Conservation (phyloP, 1,140 invertebrate species). For the Conus ventricosus region DNA sequence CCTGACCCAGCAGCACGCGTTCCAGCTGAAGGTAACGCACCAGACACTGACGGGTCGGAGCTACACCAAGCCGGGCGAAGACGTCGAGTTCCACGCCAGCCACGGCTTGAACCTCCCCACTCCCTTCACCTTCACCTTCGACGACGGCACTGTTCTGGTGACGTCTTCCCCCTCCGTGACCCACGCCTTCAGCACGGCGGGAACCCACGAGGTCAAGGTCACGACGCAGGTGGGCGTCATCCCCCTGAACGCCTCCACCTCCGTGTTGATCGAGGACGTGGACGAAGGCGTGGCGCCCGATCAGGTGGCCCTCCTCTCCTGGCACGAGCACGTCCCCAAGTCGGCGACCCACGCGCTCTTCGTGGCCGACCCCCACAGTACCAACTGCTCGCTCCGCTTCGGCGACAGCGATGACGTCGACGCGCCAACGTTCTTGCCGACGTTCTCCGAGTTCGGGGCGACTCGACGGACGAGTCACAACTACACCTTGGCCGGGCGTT, state of each 20-base stretch:
- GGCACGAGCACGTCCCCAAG: constrained; percentile 32
- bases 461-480: background rate
- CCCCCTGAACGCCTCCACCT: constrained; percentile 27
- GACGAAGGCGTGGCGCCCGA: constrained; percentile 63
- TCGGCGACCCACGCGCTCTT: constrained; percentile 36
- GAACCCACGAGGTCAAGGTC: constrained; percentile 61
- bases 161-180: constrained; percentile 49
- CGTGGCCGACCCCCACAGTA: constrained; percentile 43
- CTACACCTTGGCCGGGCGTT: constrained; percentile 46
- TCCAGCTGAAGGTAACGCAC: constrained; percentile 30
- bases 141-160: constrained; percentile 54
- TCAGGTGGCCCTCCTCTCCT: constrained; percentile 53
- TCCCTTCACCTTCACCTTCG: constrained; percentile 62
- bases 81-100: constrained; percentile 54
- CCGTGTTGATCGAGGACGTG: constrained; percentile 54
- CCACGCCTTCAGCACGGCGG: constrained; percentile 59
- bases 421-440: background rate
- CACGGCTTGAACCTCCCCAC: constrained; percentile 46
- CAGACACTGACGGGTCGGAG: constrained; percentile 39
- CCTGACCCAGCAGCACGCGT: constrained; percentile 14
- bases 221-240: constrained; percentile 53
- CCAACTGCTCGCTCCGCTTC: constrained; percentile 48
- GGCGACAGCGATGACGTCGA: constrained; percentile 38
- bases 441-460: constrained; percentile 40
- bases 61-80: constrained; percentile 64